Evolutionary conservation across 92 coral and sea anemone species (phyloP), one percentile per base, ranked within the genome.

Genomic region (Phenganax subtilis): DNA sequence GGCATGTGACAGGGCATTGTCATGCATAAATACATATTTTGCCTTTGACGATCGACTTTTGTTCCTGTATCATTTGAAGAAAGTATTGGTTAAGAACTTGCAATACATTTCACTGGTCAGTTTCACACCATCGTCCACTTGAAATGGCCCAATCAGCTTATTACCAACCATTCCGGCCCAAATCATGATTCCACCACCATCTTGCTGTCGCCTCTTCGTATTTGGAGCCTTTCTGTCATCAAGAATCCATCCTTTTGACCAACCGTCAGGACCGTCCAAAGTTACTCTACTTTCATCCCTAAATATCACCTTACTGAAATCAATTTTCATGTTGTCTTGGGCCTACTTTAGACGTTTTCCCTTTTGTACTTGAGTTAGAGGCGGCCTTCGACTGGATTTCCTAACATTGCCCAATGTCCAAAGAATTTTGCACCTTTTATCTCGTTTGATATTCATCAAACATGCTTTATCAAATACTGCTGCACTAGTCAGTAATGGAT

Each of bases 201-300:
- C 71, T 52, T 55, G 68, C 82, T 63, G 65, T 57, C 72, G 55
- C 58, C 65, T 59, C 72, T 56, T 77, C 3, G 44, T 63, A 12
- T 57, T 57, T 59, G 82, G 82, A 3, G 82, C 63, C 58, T 57
- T 51, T 77, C 82, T 77, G 65, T 58, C 72, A 56, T 77, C 73
- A n/a, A 77, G n/a, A 77, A 59, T 54, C 82, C 72, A 77, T 56
- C 31, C 82, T 55, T 56, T 57, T 11, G 82, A 77, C 82, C 82
- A 77, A 1, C 72, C 82, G 27, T 77, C 82, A 1, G 82, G 82
- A 72, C 69, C 82, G 58, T 77, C 47, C 58, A 77, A 80, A 3
- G 71, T 80, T 25, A 0, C 84, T 75, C 84, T 80, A 57, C 84
- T 30, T 64, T 80, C 73, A 57, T 80, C 58, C 28, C 75, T 80